Evolutionary conservation across 2,888 invertebrate species (phyloP), one percentile per base, ranked within the genome.

Genomic region (Zelleria hepariella): DNA sequence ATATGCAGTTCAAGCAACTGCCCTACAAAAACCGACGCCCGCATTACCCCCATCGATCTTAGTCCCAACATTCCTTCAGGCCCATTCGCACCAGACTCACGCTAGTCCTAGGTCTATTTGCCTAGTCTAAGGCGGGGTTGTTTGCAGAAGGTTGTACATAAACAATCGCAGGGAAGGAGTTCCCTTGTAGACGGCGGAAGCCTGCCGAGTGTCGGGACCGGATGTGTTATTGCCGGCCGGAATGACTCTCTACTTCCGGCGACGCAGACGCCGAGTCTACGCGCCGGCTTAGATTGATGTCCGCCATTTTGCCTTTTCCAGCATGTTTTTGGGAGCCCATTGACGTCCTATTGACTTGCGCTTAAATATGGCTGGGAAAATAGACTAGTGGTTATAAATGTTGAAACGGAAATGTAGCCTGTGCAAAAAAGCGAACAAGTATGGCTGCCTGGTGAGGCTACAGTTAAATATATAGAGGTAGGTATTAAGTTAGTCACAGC

Each of bases 171-270:
- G 77, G 84, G 84, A 86, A 84, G 71, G 75, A 71, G 75, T 77
- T 78, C 75, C 79, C 80, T 82, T 76, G 75, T 74, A 82, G 84
- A 80, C 78, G 74, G 70, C 84, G 86, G 86, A 87, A 82, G 78
- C 66, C 68, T 74, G 76, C 73, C 76, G 82, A 87, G 87, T 87
- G 87, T 86, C 80, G 83, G 75, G 76, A 73, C 79, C 83, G 87
- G 86, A 87, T 86, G 80, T 83, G 85, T 86, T 87, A 87, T 86
- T 85, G 86, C 83, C 80, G 58, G 59, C 52, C 57, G 80, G 83
- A 80, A 85, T 79, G 83, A 85, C 84, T 82, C 60, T 79, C 80
- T 79, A 77, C 82, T 70, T 86, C 87, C 87, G 84, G 75, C 72
- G 72, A 74, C 74, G 80, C 73, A 80, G 86, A 84, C 86, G 82